A percentile compares a stretch with the other conserved stretches of the same genome.
phyloP scores from a whole-genome alignment of 2,113 vertebrate species.

The Stomatorhinus ivindoensis region DNA sequence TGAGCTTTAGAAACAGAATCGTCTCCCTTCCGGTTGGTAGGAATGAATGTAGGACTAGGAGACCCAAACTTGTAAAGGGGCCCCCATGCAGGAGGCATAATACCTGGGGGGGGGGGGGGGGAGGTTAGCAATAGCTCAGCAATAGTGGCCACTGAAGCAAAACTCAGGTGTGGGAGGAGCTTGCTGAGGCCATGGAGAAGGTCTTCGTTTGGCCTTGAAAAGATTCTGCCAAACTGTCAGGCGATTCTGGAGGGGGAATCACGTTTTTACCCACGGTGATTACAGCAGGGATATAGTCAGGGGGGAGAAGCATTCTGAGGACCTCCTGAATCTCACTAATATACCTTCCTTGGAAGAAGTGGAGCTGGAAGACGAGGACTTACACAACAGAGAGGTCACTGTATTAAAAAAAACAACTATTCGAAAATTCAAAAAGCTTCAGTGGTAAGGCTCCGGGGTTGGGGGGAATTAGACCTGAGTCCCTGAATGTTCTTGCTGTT shows the following conservation, averaged over 20 bases:
- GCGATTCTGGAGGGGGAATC: not conserved
- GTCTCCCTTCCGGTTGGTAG: no score
- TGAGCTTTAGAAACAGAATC: no score
- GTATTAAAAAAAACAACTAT: not conserved
- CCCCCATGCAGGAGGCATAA: not conserved
- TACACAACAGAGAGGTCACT: not conserved
- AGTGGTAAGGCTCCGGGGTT: not conserved
- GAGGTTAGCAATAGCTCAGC: not conserved
- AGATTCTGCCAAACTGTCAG: not conserved
- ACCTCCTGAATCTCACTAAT: not conserved
- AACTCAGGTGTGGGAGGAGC: not conserved
- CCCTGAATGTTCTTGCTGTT: not conserved
- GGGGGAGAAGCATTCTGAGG: not conserved
- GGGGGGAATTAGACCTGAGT: not conserved
- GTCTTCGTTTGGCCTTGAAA: not conserved
- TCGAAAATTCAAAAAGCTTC: not conserved
- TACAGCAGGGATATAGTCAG: not conserved
- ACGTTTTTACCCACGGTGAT: not conserved
- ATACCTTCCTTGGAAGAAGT: not conserved
- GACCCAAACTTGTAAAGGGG: no score
- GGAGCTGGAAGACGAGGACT: not conserved
- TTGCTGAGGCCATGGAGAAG: not conserved
- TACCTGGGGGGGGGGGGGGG: not conserved
- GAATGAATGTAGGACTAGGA: no score
- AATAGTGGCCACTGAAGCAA: not conserved